These are phyloP conservation scores for Oncorhynchus keta DNA, from an alignment of 2,113 vertebrate genomes.

Conservation along the genomic window DNA sequence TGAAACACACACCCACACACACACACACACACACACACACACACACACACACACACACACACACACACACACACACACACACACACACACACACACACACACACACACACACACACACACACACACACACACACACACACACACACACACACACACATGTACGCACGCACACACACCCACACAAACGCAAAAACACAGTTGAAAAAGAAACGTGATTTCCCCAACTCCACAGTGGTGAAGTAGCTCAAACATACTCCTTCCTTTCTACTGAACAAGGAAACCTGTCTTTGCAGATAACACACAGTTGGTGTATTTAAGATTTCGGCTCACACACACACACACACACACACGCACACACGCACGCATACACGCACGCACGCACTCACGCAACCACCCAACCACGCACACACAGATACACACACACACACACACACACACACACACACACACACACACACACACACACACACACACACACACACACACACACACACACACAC, in stretches of 20 bases:
- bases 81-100: constrained; percentile 11
- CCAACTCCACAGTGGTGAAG: background rate
- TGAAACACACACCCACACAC: constrained; percentile 48
- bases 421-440: background rate
- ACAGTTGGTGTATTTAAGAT: background rate
- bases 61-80: background rate
- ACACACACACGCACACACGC: constrained; percentile 3
- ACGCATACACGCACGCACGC: constrained; percentile 13
- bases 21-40: constrained; percentile 2
- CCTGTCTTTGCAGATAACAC: background rate
- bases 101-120: background rate
- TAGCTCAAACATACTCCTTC: background rate
- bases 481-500: constrained; percentile 18
- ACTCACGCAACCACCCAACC: no score
- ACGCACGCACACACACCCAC: constrained; percentile 1
- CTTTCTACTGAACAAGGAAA: background rate
- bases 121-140: background rate
- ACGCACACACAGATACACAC: background rate
- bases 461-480: background rate
- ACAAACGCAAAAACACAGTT: background rate
- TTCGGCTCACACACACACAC: background rate
- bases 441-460: constrained; percentile 7
- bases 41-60: background rate
- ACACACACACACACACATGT: background rate
- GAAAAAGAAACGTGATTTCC: background rate